Percentiles rank a stretch among this genome's conserved stretches.
Evolutionary conservation across 2,888 invertebrate species (phyloP).

Genomic region (Lomographa bimaculata): DNA sequence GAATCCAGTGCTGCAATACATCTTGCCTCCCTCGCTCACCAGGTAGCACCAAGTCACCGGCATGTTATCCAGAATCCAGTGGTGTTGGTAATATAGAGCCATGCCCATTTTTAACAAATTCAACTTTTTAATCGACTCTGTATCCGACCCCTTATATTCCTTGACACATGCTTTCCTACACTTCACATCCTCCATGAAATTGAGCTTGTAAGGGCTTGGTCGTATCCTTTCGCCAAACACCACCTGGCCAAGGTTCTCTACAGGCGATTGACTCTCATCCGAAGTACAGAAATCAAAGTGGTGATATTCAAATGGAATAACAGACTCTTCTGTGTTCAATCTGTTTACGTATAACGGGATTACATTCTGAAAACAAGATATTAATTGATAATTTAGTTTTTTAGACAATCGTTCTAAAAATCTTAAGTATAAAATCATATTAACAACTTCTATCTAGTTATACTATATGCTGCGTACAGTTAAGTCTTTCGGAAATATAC

Average conservation of each 20-base stretch:
- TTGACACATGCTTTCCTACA: constrained; percentile 86
- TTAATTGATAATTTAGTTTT: neutral
- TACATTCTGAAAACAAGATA: constrained; percentile 88
- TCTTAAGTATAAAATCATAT: too few species aligned
- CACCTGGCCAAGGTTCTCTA: constrained; percentile 99
- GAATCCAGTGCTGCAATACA: constrained; percentile 97
- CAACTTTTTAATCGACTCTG: constrained; percentile 87
- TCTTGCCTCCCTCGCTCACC: constrained; percentile 86
- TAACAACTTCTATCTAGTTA: too few species aligned
- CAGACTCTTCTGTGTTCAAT: constrained; percentile 98
- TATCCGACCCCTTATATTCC: constrained; percentile 86
- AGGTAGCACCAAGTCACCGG: constrained; percentile 98
- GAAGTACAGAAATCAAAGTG: constrained; percentile 97
- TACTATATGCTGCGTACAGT: too few species aligned
- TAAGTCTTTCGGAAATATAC: too few species aligned
- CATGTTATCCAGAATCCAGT: constrained; percentile 99
- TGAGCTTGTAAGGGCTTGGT: constrained; percentile 95
- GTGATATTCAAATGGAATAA: constrained; percentile 99
- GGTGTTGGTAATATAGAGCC: constrained; percentile 98
- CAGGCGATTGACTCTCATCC: constrained; percentile 92
- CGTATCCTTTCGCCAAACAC: constrained; percentile 99
- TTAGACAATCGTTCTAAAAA: too few species aligned
- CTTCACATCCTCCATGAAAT: constrained; percentile 89
- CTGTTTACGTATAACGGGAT: constrained; percentile 97
- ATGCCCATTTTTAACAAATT: constrained; percentile 95